Evolutionary conservation across 2,113 vertebrate species (phyloP), one percentile per base, ranked within the genome.

Genomic region (Oryzias celebensis): DNA sequence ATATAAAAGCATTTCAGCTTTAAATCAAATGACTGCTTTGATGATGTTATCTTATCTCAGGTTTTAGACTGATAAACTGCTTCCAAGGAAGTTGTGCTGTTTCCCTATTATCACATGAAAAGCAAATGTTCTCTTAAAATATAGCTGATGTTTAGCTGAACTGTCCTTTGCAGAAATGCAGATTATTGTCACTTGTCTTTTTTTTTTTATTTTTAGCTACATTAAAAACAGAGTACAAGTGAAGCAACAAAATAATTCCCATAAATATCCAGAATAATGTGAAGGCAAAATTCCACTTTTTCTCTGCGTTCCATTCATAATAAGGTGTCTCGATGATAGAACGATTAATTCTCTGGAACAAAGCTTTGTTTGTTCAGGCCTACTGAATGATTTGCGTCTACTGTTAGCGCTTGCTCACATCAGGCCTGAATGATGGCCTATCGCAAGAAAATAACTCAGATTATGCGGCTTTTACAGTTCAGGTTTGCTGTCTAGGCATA

Each of bases 401-500:
- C 47, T 49, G 77, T 80, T 69, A 82, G 42, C 77, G 80, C 78
- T 65, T 77, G 66, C 72, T 81, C 71, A 57, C 52, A 67, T 71
- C 65, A 70, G 43, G 62, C 65, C 56, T 72, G 81, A 88, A 45
- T 77, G 82, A 90, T 78, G 76, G 75, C 77, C 75, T 69, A 81
- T 71, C 64, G 58, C 36, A 56, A 78, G 73, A 77, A 85, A 85
- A 81, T 84, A 84, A 89, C 80, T 58, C 52, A 72, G 81, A 68
- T 65, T 56, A 41, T 44, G 31, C 63, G 75, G 83, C 82, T 85
- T 82, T 75, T 83, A 81, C 76, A 73, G 78, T 70, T 46, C 47
- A 71, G 62, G 67, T 77, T 36, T 78, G 59, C 66, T 81, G 84
- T 75, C 84, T 85, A 76, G 82, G 58, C 89, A 88, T 82, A 82